These are phyloP conservation scores for Strongylocentrotus purpuratus DNA, from an alignment of 35 echinoderm and acorn worm species.

Conservation along the genomic window DNA sequence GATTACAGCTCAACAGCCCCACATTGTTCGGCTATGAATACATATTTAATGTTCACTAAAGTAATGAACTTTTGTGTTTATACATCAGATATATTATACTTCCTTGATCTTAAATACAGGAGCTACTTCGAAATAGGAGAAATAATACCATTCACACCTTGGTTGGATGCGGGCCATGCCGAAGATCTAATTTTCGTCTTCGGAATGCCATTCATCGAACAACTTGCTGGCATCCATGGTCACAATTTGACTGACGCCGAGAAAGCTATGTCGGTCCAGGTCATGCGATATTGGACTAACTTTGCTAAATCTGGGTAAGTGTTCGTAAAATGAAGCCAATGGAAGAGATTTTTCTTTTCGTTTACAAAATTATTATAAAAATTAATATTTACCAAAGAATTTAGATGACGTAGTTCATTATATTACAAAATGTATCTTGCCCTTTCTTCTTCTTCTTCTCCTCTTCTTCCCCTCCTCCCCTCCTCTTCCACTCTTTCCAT, in stretches of 20 bases:
- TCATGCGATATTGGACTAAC: slow-evolving; percentile 85
- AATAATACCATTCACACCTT: not conserved
- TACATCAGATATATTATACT: not conserved
- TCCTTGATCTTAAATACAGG: not conserved
- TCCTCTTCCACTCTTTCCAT: too few relatives aligned
- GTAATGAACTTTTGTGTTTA: too few relatives aligned
- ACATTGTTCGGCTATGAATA: too few relatives aligned
- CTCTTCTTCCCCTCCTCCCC: too few relatives aligned
- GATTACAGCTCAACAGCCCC: too few relatives aligned
- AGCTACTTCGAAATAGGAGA: not conserved
- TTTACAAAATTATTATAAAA: not conserved
- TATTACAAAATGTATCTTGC: not conserved
- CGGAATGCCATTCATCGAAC: slow-evolving; percentile 54
- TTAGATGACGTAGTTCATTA: not conserved
- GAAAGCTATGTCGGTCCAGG: slow-evolving; percentile 52
- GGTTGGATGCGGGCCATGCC: slow-evolving; percentile 52
- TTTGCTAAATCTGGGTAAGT: slow-evolving; percentile 93
- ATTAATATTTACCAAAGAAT: not conserved
- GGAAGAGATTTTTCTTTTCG: not conserved
- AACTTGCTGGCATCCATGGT: not conserved
- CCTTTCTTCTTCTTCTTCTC: too few relatives aligned
- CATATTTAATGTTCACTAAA: too few relatives aligned
- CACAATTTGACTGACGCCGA: slow-evolving; percentile 66
- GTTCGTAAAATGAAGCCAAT: not conserved
- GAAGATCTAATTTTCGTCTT: slow-evolving; percentile 85